Evolutionary conservation across 2,888 invertebrate species (phyloP).

Genomic region (Plagiodera versicolora): DNA sequence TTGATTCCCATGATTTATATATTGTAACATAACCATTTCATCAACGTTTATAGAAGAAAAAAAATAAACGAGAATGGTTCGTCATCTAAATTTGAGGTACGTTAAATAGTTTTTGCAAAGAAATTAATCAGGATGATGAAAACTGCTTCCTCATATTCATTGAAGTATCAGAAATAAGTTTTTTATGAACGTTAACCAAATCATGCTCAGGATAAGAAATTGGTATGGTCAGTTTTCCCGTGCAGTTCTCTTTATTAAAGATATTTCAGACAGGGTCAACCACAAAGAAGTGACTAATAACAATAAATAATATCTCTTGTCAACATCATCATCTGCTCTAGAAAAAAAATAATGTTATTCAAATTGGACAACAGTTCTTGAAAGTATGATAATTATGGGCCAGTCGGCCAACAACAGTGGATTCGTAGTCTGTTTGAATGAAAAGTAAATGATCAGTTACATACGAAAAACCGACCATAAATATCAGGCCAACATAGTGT

Average conservation of each 20-base stretch:
- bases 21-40: too few relatives aligned
- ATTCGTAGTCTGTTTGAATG: conserved; percentile 20
- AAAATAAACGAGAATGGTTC: too few relatives aligned
- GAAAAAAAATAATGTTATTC: conserved; percentile 10
- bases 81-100: too few relatives aligned
- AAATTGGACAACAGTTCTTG: conserved; percentile 17
- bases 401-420: conserved; percentile 18
- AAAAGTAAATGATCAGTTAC: conserved; percentile 30
- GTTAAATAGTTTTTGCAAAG: too few relatives aligned
- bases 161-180: too few relatives aligned
- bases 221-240: too few relatives aligned
- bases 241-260: not conserved
- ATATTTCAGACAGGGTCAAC: not conserved
- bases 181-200: too few relatives aligned
- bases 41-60: too few relatives aligned
- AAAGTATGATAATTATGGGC: conserved; percentile 18
- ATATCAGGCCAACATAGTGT: conserved; percentile 41
- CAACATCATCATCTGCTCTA: conserved; percentile 15
- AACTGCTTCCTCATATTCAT: too few relatives aligned
- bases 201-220: too few relatives aligned
- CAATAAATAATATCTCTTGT: conserved; percentile 2
- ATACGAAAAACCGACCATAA: conserved; percentile 34
- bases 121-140: too few relatives aligned
- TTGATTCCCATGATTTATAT: too few relatives aligned
- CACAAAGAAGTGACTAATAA: not conserved